Base-by-base conservation (phyloP, 2,113 vertebrate species). In the Arothron firmamentum region DNA sequence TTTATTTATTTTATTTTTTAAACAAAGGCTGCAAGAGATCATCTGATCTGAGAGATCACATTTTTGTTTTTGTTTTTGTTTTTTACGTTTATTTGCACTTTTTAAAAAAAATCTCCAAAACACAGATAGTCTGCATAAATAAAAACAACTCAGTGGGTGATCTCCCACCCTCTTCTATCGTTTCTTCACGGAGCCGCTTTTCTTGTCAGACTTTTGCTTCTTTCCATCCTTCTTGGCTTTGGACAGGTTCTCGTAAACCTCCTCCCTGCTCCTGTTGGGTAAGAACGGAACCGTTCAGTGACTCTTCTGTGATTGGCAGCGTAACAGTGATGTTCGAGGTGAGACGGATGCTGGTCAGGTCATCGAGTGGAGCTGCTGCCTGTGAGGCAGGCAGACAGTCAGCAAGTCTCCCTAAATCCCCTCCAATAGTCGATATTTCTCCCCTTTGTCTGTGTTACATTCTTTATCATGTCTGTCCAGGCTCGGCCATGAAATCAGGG, bases 181-280 rank as follows among this genome's bases (percentile, higher is more conserved):
- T 88, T 94, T 97, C 19, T 57, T 89, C 65, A 98, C 59, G 0
- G 96, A 98, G 10, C 92, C 91, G 14, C 76, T 81, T 72, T 92
- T 92, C 74, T 95, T 98, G 70, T 96, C 95, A 0, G 93, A 91
- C 51, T 85, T 85, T 67, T 92, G 88, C 68, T 96, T 96, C 81
- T 90, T 92, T 18, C 82, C 73, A 13, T 95, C 94, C 78, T 94
- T 96, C 85, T 93, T 97, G 42, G 82, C 90, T 62, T 88, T 84
- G 1, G 86, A 75, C 52, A 95, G 31, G 77, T 98, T 98, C 72
- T 96, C 95, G 12, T 97, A 98, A 16, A 95, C 65, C 0, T 96
- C 93, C 5, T 96, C 94, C 74, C 87, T 93, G 84, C 90, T 92
- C 78, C 94, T 96, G 89, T 8, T 62, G 70, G 74, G 16, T 72